phyloP scores from a whole-genome alignment of 2,113 vertebrate species.

The Paradoxurus hermaphroditus region DNA sequence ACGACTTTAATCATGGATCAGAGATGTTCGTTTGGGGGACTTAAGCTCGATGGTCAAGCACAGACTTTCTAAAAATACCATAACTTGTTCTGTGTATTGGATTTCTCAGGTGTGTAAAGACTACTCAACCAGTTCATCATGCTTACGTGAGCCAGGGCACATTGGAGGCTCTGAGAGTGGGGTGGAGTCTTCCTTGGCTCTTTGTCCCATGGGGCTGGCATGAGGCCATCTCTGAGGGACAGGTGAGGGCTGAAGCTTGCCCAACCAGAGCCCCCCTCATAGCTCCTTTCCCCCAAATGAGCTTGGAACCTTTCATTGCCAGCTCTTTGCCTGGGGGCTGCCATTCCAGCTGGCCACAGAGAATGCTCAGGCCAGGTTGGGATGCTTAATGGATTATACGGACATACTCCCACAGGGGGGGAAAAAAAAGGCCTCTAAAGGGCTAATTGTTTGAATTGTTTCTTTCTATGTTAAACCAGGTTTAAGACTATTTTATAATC shows the following conservation, averaged over 20 bases:
- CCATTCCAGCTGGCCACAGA: neutral
- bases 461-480: neutral
- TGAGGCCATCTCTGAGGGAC: neutral
- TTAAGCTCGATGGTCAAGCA: neutral
- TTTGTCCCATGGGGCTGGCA: neutral
- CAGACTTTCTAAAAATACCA: neutral
- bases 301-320: neutral
- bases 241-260: neutral
- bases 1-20: neutral
- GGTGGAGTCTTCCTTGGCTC: neutral
- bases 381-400: neutral
- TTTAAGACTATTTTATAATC: slow-evolving; percentile 22
- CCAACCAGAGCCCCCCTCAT: neutral
- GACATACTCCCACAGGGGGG: neutral
- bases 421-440: neutral
- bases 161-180: neutral
- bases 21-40: neutral
- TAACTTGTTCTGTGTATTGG: neutral
- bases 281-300: neutral
- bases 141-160: neutral
- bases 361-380: neutral
- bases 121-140: neutral
- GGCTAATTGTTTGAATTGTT: neutral
- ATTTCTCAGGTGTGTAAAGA: slow-evolving; percentile 68
- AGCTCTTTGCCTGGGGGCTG: neutral